phyloP scores from a whole-genome alignment of 2,888 invertebrate species.

The Rhimphoctona megacephalus region DNA sequence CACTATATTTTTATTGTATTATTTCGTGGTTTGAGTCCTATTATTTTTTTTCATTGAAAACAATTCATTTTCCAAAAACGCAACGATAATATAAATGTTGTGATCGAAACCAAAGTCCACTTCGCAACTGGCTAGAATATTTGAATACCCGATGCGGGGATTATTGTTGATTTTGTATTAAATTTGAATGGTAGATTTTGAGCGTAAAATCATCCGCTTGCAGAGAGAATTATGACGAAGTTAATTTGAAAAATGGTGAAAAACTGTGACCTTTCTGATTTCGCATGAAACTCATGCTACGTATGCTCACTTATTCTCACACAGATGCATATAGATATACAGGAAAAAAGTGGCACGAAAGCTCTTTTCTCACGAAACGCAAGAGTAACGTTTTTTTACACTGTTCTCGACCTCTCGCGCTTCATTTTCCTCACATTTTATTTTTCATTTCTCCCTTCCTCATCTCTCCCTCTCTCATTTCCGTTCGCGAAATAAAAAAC shows the following conservation, averaged over 20 bases:
- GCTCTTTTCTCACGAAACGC: slow-evolving; percentile 42
- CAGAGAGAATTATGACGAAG: neutral
- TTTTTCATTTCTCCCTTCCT: slow-evolving; percentile 39
- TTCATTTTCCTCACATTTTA: slow-evolving; percentile 59
- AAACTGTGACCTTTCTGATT: neutral
- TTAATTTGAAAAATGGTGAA: slow-evolving; percentile 6
- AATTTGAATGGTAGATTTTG: neutral
- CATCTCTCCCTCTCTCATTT: slow-evolving; percentile 5
- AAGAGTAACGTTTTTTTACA: slow-evolving; percentile 64
- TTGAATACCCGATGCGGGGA: neutral
- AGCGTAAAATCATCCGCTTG: neutral
- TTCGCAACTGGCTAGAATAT: neutral
- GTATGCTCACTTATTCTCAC: slow-evolving; percentile 12
- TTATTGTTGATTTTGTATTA: neutral
- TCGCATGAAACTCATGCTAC: neutral
- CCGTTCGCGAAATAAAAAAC: slow-evolving; percentile 41
- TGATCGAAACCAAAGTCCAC: neutral
- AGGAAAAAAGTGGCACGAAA: slow-evolving; percentile 43
- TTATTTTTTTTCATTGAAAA: neutral
- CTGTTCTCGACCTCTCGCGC: slow-evolving; percentile 62
- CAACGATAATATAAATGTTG: neutral
- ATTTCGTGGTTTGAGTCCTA: neutral
- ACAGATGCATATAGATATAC: neutral
- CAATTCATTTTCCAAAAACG: too few species aligned
- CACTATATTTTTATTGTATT: too few species aligned